A percentile compares a stretch with the other conserved stretches of the same genome.
Conservation (phyloP, 2,113 vertebrate genomes). For the Monarcha castaneiventris region DNA sequence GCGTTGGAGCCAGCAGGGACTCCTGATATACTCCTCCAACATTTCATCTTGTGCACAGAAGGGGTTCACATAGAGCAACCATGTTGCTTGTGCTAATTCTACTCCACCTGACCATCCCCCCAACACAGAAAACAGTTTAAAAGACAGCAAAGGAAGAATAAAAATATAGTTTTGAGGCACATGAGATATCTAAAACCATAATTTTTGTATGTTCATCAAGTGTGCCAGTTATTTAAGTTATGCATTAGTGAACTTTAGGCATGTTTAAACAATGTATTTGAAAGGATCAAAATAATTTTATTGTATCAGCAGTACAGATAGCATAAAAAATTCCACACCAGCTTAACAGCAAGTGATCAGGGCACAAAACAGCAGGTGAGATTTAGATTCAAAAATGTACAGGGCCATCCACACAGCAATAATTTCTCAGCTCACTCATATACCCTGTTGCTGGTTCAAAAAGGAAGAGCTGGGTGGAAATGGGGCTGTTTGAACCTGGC, state of each 20-base stretch:
- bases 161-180: not conserved
- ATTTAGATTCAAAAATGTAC: not conserved
- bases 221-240: not conserved
- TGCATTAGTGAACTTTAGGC: not conserved
- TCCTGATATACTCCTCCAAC: not conserved
- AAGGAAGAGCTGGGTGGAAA: not conserved
- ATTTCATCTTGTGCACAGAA: not conserved
- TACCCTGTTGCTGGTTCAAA: not conserved
- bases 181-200: not conserved
- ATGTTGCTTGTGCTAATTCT: not conserved
- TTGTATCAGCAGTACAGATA: not conserved
- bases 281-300: not conserved
- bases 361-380: not conserved
- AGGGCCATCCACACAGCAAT: not conserved
- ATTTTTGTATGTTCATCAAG: not conserved
- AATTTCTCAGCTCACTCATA: not conserved
- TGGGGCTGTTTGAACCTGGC: not conserved
- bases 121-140: not conserved
- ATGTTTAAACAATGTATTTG: not conserved
- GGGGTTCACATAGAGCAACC: not conserved
- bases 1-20: not conserved
- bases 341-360: not conserved
- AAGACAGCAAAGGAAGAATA: not conserved
- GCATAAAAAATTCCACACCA: not conserved
- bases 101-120: not conserved